Evolutionary conservation across 2,888 invertebrate genomes (phyloP).

Genomic region (Thereva unica): DNA sequence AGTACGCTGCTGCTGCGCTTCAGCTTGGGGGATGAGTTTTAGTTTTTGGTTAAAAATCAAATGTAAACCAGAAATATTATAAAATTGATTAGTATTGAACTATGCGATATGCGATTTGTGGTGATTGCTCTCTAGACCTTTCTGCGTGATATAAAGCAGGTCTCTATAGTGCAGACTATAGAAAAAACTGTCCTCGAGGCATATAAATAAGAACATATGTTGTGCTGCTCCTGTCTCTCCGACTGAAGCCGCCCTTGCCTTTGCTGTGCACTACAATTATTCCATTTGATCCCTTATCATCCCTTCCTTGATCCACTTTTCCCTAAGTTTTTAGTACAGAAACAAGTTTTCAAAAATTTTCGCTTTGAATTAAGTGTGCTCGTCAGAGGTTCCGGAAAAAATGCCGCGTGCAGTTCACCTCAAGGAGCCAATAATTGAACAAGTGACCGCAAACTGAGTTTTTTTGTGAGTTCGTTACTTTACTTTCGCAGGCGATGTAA

Average conservation of each 20-base stretch:
- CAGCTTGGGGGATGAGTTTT: no score
- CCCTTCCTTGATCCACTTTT: slow-evolving; percentile 14
- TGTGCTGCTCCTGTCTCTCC: background rate
- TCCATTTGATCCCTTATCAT: slow-evolving; percentile 12
- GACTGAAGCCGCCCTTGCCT: no score
- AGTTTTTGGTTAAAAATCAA: no score
- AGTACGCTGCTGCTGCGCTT: no score
- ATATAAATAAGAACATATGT: slow-evolving; percentile 9
- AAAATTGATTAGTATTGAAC: no score
- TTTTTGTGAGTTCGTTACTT: no score
- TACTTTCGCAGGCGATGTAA: no score
- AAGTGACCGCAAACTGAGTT: background rate
- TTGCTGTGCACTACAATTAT: slow-evolving; percentile 3
- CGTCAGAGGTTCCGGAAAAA: background rate
- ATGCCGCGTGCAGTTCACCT: background rate
- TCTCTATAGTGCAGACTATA: no score
- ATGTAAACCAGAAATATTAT: no score
- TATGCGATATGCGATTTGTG: no score
- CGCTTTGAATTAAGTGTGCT: background rate
- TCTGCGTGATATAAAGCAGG: no score
- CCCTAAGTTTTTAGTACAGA: background rate
- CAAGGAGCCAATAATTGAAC: background rate
- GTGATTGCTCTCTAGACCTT: no score
- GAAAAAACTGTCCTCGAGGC: background rate
- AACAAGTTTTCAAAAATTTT: slow-evolving; percentile 4